phyloP scores from a whole-genome alignment of 2,888 invertebrate genomes.

The Tipula confusa region DNA sequence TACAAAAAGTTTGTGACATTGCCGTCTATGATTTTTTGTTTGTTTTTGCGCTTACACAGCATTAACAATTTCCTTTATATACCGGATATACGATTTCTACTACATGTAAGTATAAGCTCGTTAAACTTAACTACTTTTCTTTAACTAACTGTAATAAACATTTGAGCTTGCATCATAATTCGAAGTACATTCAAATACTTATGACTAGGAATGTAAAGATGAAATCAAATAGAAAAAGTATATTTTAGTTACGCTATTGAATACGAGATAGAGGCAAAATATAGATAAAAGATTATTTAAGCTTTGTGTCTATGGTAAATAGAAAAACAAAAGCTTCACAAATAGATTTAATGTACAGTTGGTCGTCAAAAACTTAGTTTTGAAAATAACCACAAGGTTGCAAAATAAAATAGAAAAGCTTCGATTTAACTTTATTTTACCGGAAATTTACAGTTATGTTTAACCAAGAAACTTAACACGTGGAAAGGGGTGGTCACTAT shows the following conservation, averaged over 20 bases:
- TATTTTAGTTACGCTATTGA: not conserved
- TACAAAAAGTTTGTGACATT: not conserved
- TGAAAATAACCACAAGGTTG: no score
- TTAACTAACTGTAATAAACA: not conserved
- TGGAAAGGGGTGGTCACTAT: no score
- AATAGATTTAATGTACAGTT: no score
- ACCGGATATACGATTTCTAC: not conserved
- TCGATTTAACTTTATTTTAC: no score
- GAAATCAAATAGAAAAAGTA: not conserved
- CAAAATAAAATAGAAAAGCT: no score
- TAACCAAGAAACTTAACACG: no score
- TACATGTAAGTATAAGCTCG: not conserved
- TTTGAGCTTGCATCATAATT: not conserved
- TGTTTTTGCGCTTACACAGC: not conserved
- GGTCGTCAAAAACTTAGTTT: no score
- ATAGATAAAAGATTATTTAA: not conserved
- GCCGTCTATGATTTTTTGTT: no score
- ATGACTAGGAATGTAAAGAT: not conserved
- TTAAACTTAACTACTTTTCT: not conserved
- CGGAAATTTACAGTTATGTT: no score
- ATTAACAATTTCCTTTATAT: not conserved
- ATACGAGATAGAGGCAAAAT: not conserved
- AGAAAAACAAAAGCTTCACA: not conserved
- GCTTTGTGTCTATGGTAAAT: not conserved
- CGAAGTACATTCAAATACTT: not conserved